Evolutionary conservation across 2,888 invertebrate species (phyloP), one percentile per base, ranked within the genome.

Genomic region (Abscondita cerata): DNA sequence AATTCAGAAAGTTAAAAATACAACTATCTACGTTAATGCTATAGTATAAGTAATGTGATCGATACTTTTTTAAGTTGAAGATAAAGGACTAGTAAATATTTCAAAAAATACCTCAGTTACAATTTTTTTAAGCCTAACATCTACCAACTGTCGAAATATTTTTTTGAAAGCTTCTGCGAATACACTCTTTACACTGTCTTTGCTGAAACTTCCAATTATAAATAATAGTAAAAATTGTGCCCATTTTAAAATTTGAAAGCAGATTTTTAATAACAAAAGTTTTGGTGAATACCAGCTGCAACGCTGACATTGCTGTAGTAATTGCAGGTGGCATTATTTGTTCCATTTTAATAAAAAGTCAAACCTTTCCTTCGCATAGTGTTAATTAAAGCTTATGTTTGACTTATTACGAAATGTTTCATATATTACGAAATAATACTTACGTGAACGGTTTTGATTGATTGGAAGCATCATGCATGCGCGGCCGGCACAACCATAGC

Each of bases 401-500:
- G 51, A 51, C 51, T 51, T 51, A 15, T 34, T 51, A 33, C 16
- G 20, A 52, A 52, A 52, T 40, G 40, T 70, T 68, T 56, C 59
- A 54, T 66, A 70, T 82, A 83, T 59, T 56, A 59, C 52, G 19
- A 59, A 63, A 51, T 55, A 58, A 87, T 89, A 89, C 89, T 89
- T 89, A 89, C 89, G 88, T 89, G 88, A 87, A 87, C 83, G 83
- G 85, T 85, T 44, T 87, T 85, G 78, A 78, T 81, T 81, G 85
- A 84, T 85, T 87, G 86, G 88, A 88, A 88, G 88, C 88, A 84
- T 87, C 88, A 88, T 89, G 88, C 88, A 80, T 80, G 87, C 87
- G 87, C 87, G 87, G 86, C 86, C 87, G 87, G 87, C 86, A 88
- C 88, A 89, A 89, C 89, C 89, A 89, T 87, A 77, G 88, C 88